Percentiles rank a stretch among this genome's conserved stretches.
Evolutionary conservation across 2,797 vertebrate species (phyloP).

Genomic region (Characodon lateralis): DNA sequence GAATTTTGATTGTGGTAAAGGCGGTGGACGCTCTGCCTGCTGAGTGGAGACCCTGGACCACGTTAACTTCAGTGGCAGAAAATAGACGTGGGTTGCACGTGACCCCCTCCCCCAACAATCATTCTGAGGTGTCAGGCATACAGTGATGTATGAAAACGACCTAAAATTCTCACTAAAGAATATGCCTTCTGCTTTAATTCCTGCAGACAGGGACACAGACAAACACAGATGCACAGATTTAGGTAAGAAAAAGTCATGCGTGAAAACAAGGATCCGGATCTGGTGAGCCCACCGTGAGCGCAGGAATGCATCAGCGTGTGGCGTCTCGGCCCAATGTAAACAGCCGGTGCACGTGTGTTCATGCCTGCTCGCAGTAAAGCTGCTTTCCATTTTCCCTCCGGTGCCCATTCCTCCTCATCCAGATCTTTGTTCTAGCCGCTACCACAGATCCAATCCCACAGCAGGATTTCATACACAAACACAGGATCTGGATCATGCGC

Average conservation of each 20-base stretch:
- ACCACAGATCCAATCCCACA: constrained; percentile 70
- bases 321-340: constrained; percentile 76
- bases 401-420: constrained; percentile 69
- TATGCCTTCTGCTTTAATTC: constrained; percentile 19
- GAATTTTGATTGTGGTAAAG: constrained; percentile 79
- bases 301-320: constrained; percentile 73
- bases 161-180: constrained; percentile 26
- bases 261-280: constrained; percentile 73
- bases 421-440: constrained; percentile 75
- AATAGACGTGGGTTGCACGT: constrained; percentile 38
- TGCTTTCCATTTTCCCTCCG: constrained; percentile 76
- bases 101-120: constrained; percentile 35
- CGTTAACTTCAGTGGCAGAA: constrained; percentile 59
- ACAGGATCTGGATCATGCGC: constrained; percentile 58
- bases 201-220: constrained; percentile 17
- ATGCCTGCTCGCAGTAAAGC: constrained; percentile 63
- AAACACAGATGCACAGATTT: constrained; percentile 55
- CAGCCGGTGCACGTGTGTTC: constrained; percentile 68
- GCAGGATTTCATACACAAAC: constrained; percentile 76
- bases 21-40: constrained; percentile 61
- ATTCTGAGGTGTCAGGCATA: constrained; percentile 35
- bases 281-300: constrained; percentile 77
- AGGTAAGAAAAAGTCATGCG: constrained; percentile 72
- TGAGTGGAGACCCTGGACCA: constrained; percentile 42
- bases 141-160: constrained; percentile 31